Conservation (phyloP, 2,888 invertebrate species). For the Athalia circularis region DNA sequence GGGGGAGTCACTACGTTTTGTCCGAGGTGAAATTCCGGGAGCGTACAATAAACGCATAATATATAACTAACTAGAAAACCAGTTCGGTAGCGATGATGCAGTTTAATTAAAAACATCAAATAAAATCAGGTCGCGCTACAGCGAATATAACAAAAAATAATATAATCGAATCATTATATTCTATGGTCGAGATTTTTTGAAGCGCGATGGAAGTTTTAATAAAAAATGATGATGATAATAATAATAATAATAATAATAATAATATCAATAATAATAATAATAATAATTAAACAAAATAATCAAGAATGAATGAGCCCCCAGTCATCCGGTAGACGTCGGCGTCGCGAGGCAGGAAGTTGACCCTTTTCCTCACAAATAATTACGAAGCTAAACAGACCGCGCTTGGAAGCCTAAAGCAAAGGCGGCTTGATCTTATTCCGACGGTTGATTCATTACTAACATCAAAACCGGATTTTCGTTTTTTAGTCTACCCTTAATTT, state of each 20-base stretch:
- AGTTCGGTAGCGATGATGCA: background rate
- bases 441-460: slow-evolving; percentile 36
- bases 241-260: background rate
- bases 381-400: slow-evolving; percentile 38
- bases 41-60: background rate
- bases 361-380: slow-evolving; percentile 36
- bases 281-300: background rate
- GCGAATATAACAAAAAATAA: background rate
- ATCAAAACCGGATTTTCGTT: slow-evolving; percentile 32
- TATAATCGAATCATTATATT: background rate
- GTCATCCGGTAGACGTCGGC: slow-evolving; percentile 27
- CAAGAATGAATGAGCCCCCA: background rate
- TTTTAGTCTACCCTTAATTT: slow-evolving; percentile 20
- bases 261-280: background rate
- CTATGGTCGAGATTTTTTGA: background rate
- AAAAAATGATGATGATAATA: background rate
- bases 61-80: background rate
- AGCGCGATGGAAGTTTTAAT: background rate
- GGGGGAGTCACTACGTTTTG: slow-evolving; percentile 14
- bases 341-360: slow-evolving; percentile 38
- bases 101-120: background rate
- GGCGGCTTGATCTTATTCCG: slow-evolving; percentile 27
- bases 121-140: background rate
- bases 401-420: background rate
- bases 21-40: slow-evolving; percentile 1